Conservation (phyloP, 1,140 invertebrate species). For the Atta cephalotes region DNA sequence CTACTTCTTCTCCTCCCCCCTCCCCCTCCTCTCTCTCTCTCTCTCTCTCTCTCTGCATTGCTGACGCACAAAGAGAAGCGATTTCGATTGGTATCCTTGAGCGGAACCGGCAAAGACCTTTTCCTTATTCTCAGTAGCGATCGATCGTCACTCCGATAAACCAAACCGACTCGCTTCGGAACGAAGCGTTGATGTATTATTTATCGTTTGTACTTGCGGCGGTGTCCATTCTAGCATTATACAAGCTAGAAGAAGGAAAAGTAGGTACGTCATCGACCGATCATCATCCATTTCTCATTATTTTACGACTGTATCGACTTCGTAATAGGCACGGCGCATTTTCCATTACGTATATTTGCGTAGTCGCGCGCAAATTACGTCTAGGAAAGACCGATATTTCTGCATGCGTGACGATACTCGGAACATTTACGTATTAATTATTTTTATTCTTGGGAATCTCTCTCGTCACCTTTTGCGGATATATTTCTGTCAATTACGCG, state of each 20-base stretch:
- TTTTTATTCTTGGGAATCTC: conserved; percentile 3
- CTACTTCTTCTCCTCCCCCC: no score
- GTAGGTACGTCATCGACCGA: conserved; percentile 34
- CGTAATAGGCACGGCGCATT: conserved; percentile 31
- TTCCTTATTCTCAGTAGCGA: conserved; percentile 72
- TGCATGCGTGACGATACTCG: not conserved
- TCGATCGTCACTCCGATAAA: conserved; percentile 72
- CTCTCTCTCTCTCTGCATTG: no score
- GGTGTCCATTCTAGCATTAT: conserved; percentile 44
- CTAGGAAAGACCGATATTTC: not conserved
- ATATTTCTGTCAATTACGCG: not conserved
- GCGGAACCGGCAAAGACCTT: conserved; percentile 73
- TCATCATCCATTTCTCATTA: conserved; percentile 58
- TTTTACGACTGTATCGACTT: not conserved
- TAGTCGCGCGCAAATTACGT: not conserved
- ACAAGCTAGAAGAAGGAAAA: conserved; percentile 55
- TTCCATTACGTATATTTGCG: not conserved
- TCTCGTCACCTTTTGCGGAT: not conserved
- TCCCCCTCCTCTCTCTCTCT: no score
- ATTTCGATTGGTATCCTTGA: conserved; percentile 65
- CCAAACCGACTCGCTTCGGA: conserved; percentile 47
- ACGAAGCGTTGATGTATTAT: conserved; percentile 68
- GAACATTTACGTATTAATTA: not conserved
- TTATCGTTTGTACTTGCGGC: conserved; percentile 58
- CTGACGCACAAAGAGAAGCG: conserved; percentile 19